Evolutionary conservation across 2,797 vertebrate species (phyloP).

Genomic region (Antrozous pallidus): DNA sequence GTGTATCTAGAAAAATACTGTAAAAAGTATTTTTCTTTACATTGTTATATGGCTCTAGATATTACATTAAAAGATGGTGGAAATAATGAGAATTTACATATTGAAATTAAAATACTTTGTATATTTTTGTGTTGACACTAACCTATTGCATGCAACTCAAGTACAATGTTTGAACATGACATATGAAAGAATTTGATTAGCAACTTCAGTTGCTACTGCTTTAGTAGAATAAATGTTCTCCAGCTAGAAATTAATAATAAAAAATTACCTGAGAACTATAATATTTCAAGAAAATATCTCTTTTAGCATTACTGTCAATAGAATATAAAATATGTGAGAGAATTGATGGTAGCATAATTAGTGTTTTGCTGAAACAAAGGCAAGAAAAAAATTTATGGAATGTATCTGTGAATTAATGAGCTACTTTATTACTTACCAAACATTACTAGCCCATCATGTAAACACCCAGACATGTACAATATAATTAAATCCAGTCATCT

Average conservation of each 20-base stretch:
- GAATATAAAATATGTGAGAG: constrained; percentile 30
- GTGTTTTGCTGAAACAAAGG: constrained; percentile 58
- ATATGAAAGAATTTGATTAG: not conserved
- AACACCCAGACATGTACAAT: not conserved
- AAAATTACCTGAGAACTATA: not conserved
- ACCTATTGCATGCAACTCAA: not conserved
- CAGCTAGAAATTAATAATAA: constrained; percentile 10
- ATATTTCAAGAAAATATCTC: constrained; percentile 34
- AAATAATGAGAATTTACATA: not conserved
- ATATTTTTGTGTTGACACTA: not conserved
- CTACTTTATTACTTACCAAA: constrained; percentile 44
- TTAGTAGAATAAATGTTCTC: not conserved
- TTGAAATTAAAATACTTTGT: constrained; percentile 15
- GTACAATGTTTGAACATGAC: not conserved
- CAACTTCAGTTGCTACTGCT: not conserved
- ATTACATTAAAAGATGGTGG: not conserved
- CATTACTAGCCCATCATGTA: constrained; percentile 12
- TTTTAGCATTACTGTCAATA: constrained; percentile 47
- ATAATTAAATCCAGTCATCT: constrained; percentile 33
- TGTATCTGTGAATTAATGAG: constrained; percentile 39
- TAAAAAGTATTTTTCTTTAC: not conserved
- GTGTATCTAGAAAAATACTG: not conserved
- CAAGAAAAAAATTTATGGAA: constrained; percentile 38
- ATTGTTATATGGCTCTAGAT: not conserved
- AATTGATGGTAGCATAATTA: constrained; percentile 43